Base-by-base conservation (phyloP, 2,888 invertebrate species). In the Drosophila anomalata region DNA sequence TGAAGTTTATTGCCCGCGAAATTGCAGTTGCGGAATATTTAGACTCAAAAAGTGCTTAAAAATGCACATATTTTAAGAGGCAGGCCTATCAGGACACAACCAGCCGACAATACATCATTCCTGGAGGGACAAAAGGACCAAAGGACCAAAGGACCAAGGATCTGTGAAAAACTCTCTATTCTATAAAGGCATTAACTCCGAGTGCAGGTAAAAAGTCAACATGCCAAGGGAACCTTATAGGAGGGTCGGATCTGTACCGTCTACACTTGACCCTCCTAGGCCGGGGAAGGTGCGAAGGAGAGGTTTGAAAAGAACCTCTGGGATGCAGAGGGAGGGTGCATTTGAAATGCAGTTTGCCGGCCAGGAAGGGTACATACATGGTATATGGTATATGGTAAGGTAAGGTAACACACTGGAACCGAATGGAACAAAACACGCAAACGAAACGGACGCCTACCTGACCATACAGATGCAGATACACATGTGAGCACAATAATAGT, bases 271-370 rank as follows among this genome's bases (percentile, higher is more conserved):
- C 81, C 82, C 83, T 72, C 65, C 44, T 44, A 7, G 2, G 9
- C 41, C 8, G 8, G 6, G 47, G 39, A n/a, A n/a, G n/a, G n/a
- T n/a, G n/a, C n/a, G 12, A 26, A 55, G 48, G 41, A 65, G 55
- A 47, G 63, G 53, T 9, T 17, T 31, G 63, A 39, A 60, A 29
- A 36, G 44, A 58, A 68, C 58, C 36, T 58, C 52, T 39, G 62
- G 70, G 41, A 17, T 17, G 52, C 50, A 41, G 70, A 69, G 70
- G 70, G 55, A 73, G 56, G 36, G 61, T 47, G 42, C 56, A 69
- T 79, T 78, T 72, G 67, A 79, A 76, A 78, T 69, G 55, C 68
- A 73, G 75, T 81, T 7, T 81, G 71, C 85, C 77, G 82, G 83
- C 75, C 77, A 69, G 46, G 66, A 20, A 59, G 53, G 46, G 20